Conservation (phyloP, 1,140 invertebrate species). For the Globodera ellingtonae region DNA sequence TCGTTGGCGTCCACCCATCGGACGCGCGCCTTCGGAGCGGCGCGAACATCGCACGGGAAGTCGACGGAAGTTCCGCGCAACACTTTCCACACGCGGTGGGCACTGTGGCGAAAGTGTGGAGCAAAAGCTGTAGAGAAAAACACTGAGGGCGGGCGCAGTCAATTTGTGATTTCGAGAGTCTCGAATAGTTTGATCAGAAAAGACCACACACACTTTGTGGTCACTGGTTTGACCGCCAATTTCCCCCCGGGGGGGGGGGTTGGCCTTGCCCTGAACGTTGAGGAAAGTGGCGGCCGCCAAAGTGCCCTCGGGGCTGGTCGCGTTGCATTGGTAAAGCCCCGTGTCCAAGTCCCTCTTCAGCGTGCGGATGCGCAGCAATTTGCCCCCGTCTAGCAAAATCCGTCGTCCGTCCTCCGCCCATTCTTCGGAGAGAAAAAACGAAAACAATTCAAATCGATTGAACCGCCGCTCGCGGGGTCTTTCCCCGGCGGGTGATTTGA, state of each 20-base stretch:
- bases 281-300: constrained; percentile 96
- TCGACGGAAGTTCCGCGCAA: constrained; percentile 71
- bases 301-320: constrained; percentile 94
- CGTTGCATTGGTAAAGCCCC: constrained; percentile 97
- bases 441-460: too few relatives aligned
- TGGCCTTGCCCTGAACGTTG: constrained; percentile 80
- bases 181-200: too few relatives aligned
- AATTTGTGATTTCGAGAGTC: too few relatives aligned
- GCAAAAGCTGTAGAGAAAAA: constrained; percentile 50
- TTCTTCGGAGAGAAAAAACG: constrained; percentile 65
- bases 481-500: too few relatives aligned
- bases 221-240: neutral
- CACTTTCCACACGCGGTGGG: constrained; percentile 60
- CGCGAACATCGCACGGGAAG: constrained; percentile 88
- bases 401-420: constrained; percentile 75
- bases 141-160: too few relatives aligned
- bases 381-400: constrained; percentile 58
- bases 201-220: too few relatives aligned
- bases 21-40: constrained; percentile 88
- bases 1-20: constrained; percentile 77
- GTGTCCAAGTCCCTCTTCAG: constrained; percentile 83
- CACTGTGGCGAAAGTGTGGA: constrained; percentile 56
- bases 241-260: neutral
- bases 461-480: too few relatives aligned
- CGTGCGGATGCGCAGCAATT: constrained; percentile 72